Percentiles rank a stretch among this genome's conserved stretches.
phyloP scores from a whole-genome alignment of 2,888 invertebrate genomes.

The Drosophila kanekoi region DNA sequence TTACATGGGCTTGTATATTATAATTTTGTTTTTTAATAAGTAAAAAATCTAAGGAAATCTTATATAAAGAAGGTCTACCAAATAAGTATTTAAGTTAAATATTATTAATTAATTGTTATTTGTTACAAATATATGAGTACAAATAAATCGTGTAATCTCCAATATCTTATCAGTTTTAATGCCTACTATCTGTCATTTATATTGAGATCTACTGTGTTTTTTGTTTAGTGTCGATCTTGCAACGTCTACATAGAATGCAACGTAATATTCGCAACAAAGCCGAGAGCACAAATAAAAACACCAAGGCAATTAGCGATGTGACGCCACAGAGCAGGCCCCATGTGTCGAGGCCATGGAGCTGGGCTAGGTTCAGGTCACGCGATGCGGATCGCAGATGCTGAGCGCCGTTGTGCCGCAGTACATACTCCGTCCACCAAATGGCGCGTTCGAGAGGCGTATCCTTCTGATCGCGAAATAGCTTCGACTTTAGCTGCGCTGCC shows the following conservation, averaged over 20 bases:
- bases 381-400: slow-evolving; percentile 81
- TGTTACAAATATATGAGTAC: not conserved
- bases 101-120: too few relatives aligned
- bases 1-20: too few relatives aligned
- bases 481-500: slow-evolving; percentile 60
- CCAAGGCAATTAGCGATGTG: slow-evolving; percentile 1
- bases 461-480: slow-evolving; percentile 80
- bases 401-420: slow-evolving; percentile 83
- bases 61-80: too few relatives aligned
- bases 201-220: slow-evolving; percentile 46
- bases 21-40: too few relatives aligned
- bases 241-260: slow-evolving; percentile 17
- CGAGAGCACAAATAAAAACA: slow-evolving; percentile 10
- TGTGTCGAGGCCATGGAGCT: slow-evolving; percentile 77
- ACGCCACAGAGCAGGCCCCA: slow-evolving; percentile 53
- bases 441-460: slow-evolving; percentile 79
- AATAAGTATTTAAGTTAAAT: too few relatives aligned
- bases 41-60: not conserved
- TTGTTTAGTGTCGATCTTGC: slow-evolving; percentile 15
- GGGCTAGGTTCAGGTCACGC: slow-evolving; percentile 74
- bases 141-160: not conserved
- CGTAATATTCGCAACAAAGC: slow-evolving; percentile 11
- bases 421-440: slow-evolving; percentile 83
- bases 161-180: not conserved
- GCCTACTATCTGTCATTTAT: not conserved